These are phyloP conservation scores for Timandra comae DNA, from an alignment of 2,888 invertebrate species.

Conservation along the genomic window DNA sequence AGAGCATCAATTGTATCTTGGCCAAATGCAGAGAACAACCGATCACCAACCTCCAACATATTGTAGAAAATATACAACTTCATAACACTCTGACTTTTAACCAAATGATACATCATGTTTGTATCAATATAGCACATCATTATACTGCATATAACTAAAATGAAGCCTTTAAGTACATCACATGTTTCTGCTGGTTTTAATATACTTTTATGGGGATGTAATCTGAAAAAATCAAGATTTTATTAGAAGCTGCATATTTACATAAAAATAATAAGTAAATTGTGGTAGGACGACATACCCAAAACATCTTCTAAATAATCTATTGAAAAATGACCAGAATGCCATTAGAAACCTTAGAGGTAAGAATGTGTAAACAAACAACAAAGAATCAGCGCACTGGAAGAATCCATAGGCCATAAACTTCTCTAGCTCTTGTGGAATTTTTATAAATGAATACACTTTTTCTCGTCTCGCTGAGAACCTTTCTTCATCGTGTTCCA, in stretches of 20 bases:
- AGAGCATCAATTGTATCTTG: constrained; percentile 98
- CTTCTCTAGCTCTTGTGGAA: constrained; percentile 93
- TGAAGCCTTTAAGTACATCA: constrained; percentile 95
- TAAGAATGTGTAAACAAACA: constrained; percentile 98
- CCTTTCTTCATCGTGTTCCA: constrained; percentile 96
- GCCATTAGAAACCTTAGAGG: constrained; percentile 94
- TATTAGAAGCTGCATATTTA: too few species aligned
- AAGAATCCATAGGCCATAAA: constrained; percentile 96
- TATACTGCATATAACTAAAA: constrained; percentile 88
- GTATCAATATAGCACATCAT: constrained; percentile 96
- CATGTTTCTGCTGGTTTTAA: constrained; percentile 95
- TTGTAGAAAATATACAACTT: constrained; percentile 99
- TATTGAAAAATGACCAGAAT: constrained; percentile 85
- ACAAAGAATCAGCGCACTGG: constrained; percentile 97
- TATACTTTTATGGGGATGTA: constrained; percentile 68
- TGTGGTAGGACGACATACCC: too few species aligned
- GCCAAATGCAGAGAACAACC: constrained; percentile 96
- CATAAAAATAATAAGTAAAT: not conserved
- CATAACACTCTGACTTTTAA: constrained; percentile 98
- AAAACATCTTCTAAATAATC: constrained; percentile 84
- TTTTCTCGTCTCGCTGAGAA: constrained; percentile 96
- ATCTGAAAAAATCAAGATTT: constrained; percentile 50
- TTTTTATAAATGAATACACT: constrained; percentile 97
- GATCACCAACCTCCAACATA: constrained; percentile 98
- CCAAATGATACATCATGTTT: constrained; percentile 97